A percentile compares a stretch with the other conserved stretches of the same genome.
Evolutionary conservation across 2,797 vertebrate species (phyloP).

Genomic region (Falco columbarius): DNA sequence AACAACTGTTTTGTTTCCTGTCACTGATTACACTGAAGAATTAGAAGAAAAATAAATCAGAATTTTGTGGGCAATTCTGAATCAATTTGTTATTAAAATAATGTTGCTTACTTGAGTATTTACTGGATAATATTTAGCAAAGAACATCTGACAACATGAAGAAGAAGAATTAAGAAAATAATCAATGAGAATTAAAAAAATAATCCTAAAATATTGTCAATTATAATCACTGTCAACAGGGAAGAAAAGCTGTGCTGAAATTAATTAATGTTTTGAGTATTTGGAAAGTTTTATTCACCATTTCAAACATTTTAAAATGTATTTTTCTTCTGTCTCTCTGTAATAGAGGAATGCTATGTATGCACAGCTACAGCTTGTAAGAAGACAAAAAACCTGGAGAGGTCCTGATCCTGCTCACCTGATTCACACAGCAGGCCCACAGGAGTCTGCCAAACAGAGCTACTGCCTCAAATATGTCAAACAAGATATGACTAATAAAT

Average conservation of each 20-base stretch:
- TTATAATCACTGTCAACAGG: neutral
- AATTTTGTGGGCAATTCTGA: neutral
- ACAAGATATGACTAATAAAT: slow-evolving; percentile 26
- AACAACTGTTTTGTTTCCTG: slow-evolving; percentile 49
- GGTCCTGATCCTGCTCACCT: slow-evolving; percentile 12
- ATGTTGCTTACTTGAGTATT: neutral
- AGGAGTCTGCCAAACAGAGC: neutral
- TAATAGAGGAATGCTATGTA: neutral
- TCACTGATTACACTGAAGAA: neutral
- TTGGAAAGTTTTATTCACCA: neutral
- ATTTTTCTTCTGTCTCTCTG: neutral
- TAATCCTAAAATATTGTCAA: neutral
- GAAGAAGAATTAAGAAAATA: slow-evolving; percentile 25
- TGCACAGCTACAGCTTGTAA: neutral
- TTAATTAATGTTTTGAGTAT: slow-evolving; percentile 28
- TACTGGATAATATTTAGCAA: slow-evolving; percentile 34
- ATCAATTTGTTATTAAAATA: slow-evolving; percentile 39
- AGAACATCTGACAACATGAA: neutral
- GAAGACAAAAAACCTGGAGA: neutral
- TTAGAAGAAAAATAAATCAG: slow-evolving; percentile 10
- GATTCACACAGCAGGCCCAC: neutral
- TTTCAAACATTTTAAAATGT: neutral
- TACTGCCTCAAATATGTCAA: neutral
- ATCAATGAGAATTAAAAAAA: slow-evolving; percentile 49
- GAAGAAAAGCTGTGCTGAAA: slow-evolving; percentile 3